Percentiles rank a stretch among this genome's conserved stretches.
phyloP scores from a whole-genome alignment of 1,140 invertebrate genomes.

The Drosophila pachea region DNA sequence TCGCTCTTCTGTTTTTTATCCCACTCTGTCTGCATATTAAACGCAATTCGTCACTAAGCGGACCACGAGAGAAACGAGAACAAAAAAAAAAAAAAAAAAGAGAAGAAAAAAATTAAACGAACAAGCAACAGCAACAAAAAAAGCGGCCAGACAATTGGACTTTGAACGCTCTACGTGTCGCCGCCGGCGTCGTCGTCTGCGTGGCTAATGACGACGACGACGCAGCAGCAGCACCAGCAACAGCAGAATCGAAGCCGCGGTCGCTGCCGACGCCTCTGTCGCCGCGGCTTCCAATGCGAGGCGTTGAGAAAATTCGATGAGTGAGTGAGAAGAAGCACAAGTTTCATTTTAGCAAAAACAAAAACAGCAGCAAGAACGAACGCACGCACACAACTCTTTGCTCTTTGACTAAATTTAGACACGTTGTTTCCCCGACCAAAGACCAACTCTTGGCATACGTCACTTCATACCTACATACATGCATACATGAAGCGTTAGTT shows the following conservation, averaged over 20 bases:
- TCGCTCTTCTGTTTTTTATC: not conserved
- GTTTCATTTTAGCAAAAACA: slow-evolving; percentile 25
- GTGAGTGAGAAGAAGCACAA: slow-evolving; percentile 22
- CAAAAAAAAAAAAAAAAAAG: slow-evolving; percentile 16
- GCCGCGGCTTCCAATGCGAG: not conserved
- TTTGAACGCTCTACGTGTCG: slow-evolving; percentile 53
- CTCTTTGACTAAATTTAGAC: slow-evolving; percentile 57
- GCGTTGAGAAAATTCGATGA: slow-evolving; percentile 46
- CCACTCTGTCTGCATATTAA: slow-evolving; percentile 8
- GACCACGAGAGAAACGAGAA: slow-evolving; percentile 29
- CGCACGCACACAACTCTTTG: slow-evolving; percentile 17
- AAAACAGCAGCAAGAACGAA: slow-evolving; percentile 6
- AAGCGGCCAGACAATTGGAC: slow-evolving; percentile 56
- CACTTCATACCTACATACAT: slow-evolving; percentile 27
- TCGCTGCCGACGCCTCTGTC: not conserved
- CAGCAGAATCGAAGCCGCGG: not conserved
- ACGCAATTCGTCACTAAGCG: slow-evolving; percentile 51
- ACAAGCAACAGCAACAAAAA: slow-evolving; percentile 22
- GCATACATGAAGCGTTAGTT: not conserved
- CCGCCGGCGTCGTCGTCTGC: slow-evolving; percentile 40
- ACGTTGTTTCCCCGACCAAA: slow-evolving; percentile 30
- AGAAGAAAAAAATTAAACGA: not conserved
- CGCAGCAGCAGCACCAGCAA: slow-evolving; percentile 15
- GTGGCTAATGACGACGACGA: slow-evolving; percentile 43
- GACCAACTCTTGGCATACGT: slow-evolving; percentile 55